Evolutionary conservation across 1,140 invertebrate genomes (phyloP), one percentile per base, ranked within the genome.

Genomic region (Aphaenogaster floridana): DNA sequence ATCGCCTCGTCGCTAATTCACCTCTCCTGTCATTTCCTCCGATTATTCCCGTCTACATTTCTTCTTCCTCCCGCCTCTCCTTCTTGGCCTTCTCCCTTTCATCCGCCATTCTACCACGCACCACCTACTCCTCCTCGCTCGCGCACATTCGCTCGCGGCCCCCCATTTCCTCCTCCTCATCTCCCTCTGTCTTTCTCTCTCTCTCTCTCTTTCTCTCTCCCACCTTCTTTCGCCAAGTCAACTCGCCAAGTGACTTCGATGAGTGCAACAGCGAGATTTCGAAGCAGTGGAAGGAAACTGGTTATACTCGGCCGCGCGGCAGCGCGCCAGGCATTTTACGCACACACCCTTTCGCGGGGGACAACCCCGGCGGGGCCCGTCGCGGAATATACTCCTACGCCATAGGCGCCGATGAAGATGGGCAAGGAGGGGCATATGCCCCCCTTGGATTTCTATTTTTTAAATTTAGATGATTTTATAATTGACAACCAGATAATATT

Each of bases 231-330:
- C 54, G 68, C 86, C 52, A 86, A 78, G 57, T 86, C 66, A 76
- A 84, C 79, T 72, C 54, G 64, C 86, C 66, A 69, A 83, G 86
- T 69, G 86, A 87, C 86, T 87, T 87, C 86, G 86, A 88, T 78
- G 86, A 88, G 86, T 68, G 81, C 86, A 86, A 88, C 86, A 59
- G 86, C 72, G 64, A 88, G 86, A 86, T 88, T 86, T 88, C 81
- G 66, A 88, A 86, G 81, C 81, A 45, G 81, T 88, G 72, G 86
- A 88, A 86, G 81, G 86, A 86, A 88, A 88, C 86, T 88, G 86
- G 86, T 88, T 88, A 78, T 88, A 81, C 83, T 77, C 64, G 64
- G 80, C 57, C 45, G 78, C 66, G 52, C 72, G 39, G 68, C 13
- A 57, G 9, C 72, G 64, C 28, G 59, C 45, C 78, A 77, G 48